Evolutionary conservation across 2,888 invertebrate genomes (phyloP), one percentile per base, ranked within the genome.

Genomic region (Chalcis sispes): DNA sequence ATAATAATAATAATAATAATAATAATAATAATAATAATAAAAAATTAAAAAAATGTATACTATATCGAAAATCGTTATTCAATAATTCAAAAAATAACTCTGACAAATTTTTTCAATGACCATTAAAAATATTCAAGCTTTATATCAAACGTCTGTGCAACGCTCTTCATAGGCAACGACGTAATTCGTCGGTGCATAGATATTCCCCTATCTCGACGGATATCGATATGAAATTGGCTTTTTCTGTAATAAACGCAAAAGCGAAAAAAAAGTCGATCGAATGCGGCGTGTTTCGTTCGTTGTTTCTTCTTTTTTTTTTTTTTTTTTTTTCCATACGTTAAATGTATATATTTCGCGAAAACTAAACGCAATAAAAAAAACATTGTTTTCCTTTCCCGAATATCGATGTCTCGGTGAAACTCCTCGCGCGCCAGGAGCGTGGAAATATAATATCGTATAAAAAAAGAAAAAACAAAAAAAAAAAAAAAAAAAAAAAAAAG

Each of bases 221-320:
- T 46, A 20, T 1, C 62, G n/a, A 36, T 0, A 59, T 62, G 48
- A 67, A 74, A 67, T 67, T 74, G 67, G 42, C 54, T 74, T 67
- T 58, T 69, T 71, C 46, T 71, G 40, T 71, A 76, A 76, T 72
- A 76, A 72, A 76, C 67, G 61, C 66, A 72, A 72, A 76, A 72
- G 75, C 58, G 67, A 72, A 76, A 76, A 72, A 76, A 76, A 76
- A 67, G 56, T 29, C 46, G 62, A 72, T 72, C 62, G 67, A 72
- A 76, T 76, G 48, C 72, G 64, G 50, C 50, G 56, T 54, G 56
- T 15, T 42, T 66, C 67, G 27, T 25, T 25, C 29, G 15, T 20
- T 46, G 18, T 20, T 23, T 2, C 7, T 46, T 18, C 20, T 52
- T 13, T n/a, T n/a, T n/a, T n/a, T n/a, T n/a, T n/a, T n/a, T n/a